Base-by-base conservation (phyloP, 1,140 invertebrate genomes). In the Drosophila kepulauana region DNA sequence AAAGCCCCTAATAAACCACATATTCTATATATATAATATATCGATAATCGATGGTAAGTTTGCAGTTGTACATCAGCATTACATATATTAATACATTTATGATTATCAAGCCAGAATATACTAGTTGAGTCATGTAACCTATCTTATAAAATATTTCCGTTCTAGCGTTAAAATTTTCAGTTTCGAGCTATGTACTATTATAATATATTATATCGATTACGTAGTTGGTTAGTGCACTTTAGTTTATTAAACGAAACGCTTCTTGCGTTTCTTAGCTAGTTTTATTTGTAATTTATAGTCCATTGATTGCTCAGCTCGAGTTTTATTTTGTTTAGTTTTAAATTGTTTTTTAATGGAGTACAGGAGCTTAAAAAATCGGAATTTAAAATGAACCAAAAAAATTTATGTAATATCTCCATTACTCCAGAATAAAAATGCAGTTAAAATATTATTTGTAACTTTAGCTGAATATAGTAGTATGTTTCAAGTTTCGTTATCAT, bases 221-320 rank as follows among this genome's bases (percentile, higher is more conserved):
- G 84, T 87, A 87, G 84, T 5, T 75, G 79, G 13, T 68, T 87
- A 78, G 72, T 87, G 84, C 80, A 82, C 70, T 75, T 81, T 79
- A 80, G 77, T 82, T 88, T 15, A 15, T 20, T 49, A 58, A 58
- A 45, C 25, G 11, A 45, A 15, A 41, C 25, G 45, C 15, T 52
- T 51, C 10, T 63, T 65, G 28, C 33, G 61, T 61, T 62, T 13
- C 10, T 46, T 59, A 63, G 49, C 10, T 48, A 61, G 25, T 48
- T 56, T 72, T 61, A 41, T 52, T 78, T 66, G 52, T 66, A 28
- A 52, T 61, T 11, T 61, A 45, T 51, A 58, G 15, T 45, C 35
- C 30, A 63, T 28, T 15, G 28, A 35, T 38, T 56, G 13, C 4
- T 25, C 56, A 43, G 56, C 20, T n/a, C 11, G 28, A 30, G 5